Conservation (phyloP, 30 jellyfish, hydroid and myxozoan species). For the Aurelia sp. region DNA sequence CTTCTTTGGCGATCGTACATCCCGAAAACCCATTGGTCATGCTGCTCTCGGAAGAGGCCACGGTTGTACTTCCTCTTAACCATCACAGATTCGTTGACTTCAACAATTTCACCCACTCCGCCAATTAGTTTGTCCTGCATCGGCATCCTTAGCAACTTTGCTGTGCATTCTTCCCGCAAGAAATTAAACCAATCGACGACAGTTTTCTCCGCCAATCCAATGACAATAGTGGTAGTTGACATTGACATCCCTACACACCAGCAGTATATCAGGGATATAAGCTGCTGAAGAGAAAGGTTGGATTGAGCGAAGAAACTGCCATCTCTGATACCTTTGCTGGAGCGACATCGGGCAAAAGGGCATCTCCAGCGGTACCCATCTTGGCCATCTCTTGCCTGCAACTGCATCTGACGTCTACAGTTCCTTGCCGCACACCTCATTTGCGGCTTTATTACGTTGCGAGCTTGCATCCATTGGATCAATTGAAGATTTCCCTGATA, state of each 20-base stretch:
- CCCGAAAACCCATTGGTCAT: conserved; percentile 35
- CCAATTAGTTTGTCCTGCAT: conserved; percentile 2
- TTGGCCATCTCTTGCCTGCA: neutral
- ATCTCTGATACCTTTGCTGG: conserved; percentile 5
- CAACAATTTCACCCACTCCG: conserved; percentile 25
- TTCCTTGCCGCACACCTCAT: conserved; percentile 9
- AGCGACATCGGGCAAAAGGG: conserved; percentile 5
- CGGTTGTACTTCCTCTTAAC: conserved; percentile 10
- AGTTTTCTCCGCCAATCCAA: conserved; percentile 8
- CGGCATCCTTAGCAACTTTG: conserved; percentile 41
- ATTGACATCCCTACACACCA: conserved; percentile 38
- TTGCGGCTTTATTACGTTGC: neutral
- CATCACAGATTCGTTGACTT: conserved; percentile 25
- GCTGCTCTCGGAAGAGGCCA: conserved; percentile 3
- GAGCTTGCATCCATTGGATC: conserved; percentile 25
- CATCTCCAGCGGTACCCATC: neutral
- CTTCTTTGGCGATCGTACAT: conserved; percentile 12
- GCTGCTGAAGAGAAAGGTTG: conserved; percentile 32
- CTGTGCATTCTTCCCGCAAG: conserved; percentile 39
- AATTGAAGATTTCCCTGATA: too few relatives aligned
- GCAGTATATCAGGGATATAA: conserved; percentile 6
- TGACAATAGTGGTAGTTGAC: neutral
- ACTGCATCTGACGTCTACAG: conserved; percentile 18
- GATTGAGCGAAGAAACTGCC: conserved; percentile 30
- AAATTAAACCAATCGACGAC: conserved; percentile 49